Percentiles rank a stretch among this genome's conserved stretches.
Evolutionary conservation across 1,140 invertebrate genomes (phyloP).

Genomic region (Hyles vespertilio): DNA sequence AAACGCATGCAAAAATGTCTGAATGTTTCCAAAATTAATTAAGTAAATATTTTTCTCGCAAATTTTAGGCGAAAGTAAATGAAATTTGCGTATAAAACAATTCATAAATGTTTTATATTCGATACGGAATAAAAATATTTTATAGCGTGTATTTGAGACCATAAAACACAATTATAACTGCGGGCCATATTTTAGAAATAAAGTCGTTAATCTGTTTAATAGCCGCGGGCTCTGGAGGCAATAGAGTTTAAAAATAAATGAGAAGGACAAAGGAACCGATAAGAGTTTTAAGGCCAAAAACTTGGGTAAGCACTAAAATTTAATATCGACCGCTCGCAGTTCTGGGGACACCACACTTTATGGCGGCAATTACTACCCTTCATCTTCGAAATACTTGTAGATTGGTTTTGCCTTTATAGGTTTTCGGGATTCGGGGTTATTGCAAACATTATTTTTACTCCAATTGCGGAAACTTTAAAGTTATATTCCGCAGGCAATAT

Average conservation of each 20-base stretch:
- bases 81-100: too few relatives aligned
- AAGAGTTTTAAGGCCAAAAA: slow-evolving; percentile 52
- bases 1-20: too few relatives aligned
- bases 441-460: slow-evolving; percentile 13
- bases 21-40: too few relatives aligned
- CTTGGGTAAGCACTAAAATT: slow-evolving; percentile 58
- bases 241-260: slow-evolving; percentile 60
- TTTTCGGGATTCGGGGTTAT: slow-evolving; percentile 37
- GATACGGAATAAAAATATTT: too few relatives aligned
- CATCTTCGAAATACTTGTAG: slow-evolving; percentile 55
- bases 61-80: too few relatives aligned
- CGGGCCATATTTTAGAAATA: slow-evolving; percentile 2
- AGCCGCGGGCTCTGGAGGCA: slow-evolving; percentile 41
- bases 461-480: slow-evolving; percentile 3
- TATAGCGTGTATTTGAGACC: too few relatives aligned
- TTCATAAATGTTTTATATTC: too few relatives aligned
- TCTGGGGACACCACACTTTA: slow-evolving; percentile 61
- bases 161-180: neutral
- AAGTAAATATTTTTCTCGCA: too few relatives aligned
- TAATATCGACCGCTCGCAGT: slow-evolving; percentile 51
- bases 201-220: slow-evolving; percentile 55
- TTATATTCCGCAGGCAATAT: neutral
- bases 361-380: slow-evolving; percentile 65
- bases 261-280: slow-evolving; percentile 45
- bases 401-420: slow-evolving; percentile 64